Evolutionary conservation across 35 echinoderm and acorn worm species (phyloP), one percentile per base, ranked within the genome.

Genomic region (Diadema setosum): DNA sequence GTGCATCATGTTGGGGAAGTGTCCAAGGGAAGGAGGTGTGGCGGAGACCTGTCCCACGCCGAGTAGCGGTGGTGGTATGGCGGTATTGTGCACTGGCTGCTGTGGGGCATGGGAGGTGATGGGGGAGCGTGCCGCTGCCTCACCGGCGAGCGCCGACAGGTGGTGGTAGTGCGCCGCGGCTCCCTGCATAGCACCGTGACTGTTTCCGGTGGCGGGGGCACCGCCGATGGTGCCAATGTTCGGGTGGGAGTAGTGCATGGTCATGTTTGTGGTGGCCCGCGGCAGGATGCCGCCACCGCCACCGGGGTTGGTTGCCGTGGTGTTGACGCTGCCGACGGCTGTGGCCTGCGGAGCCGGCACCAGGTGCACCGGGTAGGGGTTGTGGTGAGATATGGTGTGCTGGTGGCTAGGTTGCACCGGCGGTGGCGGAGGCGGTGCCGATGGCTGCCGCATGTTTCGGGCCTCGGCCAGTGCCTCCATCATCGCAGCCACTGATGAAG

Each of bases 401-500:
- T 83, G 81, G 81, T 55, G 43, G 81, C 4, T 67, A 41, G 59
- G 55, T 11, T 61, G 83, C n/a, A 39, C 29, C 8, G 75, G 14
- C 7, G 75, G 40, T 39, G 29, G 75, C 21, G 29, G 75, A 9
- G 20, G 8, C 23, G 49, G 81, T 6, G 48, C 46, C 26, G 49
- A 48, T 27, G 81, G 81, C 20, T 83, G 88, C 2, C 82, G 80
- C 34, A 83, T 81, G 65, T 90, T 83, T 14, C 88, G 80, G 4
- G 81, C 88, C 18, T 90, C 88, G 6, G 88, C 88, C 16, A 90
- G 45, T 0, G 88, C 88, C 3, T 90, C 88, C 39, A 81, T 90
- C 15, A 90, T 90, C 3, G 81, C 88, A 4, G 80, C 81, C 3
- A 83, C 64, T 14, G 81, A 46, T 3, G 75, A 83, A 1, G 73